Conservation (phyloP, 2,797 vertebrate genomes). For the Caiman crocodilus region DNA sequence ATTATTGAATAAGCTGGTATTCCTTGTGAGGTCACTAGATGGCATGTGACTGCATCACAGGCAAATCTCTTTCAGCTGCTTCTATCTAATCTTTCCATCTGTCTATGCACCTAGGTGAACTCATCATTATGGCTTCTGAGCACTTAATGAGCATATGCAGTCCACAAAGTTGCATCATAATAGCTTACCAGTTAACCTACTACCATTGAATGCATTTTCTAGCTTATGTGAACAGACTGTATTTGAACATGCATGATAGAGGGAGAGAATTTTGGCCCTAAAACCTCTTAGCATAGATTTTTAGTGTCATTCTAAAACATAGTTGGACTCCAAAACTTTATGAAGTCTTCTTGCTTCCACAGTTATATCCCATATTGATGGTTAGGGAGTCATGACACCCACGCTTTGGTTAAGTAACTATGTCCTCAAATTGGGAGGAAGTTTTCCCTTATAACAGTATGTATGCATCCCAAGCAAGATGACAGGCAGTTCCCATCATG, state of each 20-base stretch:
- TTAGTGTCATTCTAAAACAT: background rate
- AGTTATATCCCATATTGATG: background rate
- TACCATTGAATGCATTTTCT: conserved; percentile 39
- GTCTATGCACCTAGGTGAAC: background rate
- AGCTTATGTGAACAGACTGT: conserved; percentile 23
- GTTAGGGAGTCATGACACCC: background rate
- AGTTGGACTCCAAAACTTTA: background rate
- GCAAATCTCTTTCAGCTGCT: conserved; percentile 6
- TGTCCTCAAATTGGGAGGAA: background rate
- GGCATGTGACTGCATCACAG: background rate
- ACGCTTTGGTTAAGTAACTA: background rate
- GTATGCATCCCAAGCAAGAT: background rate
- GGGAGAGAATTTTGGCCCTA: background rate
- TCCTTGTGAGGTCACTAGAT: background rate
- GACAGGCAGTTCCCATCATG: background rate
- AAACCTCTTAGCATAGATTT: background rate
- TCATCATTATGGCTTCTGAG: background rate
- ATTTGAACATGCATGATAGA: background rate
- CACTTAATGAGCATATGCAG: conserved; percentile 20
- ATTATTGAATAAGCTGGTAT: background rate
- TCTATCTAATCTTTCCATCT: conserved; percentile 42
- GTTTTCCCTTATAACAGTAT: rapidly evolving
- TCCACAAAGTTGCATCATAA: conserved; percentile 34
- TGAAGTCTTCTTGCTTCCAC: background rate
- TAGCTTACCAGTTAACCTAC: background rate